A percentile compares a stretch with the other conserved stretches of the same genome.
Evolutionary conservation across 2,888 invertebrate species (phyloP).

Genomic region (Chymomyza amoena): DNA sequence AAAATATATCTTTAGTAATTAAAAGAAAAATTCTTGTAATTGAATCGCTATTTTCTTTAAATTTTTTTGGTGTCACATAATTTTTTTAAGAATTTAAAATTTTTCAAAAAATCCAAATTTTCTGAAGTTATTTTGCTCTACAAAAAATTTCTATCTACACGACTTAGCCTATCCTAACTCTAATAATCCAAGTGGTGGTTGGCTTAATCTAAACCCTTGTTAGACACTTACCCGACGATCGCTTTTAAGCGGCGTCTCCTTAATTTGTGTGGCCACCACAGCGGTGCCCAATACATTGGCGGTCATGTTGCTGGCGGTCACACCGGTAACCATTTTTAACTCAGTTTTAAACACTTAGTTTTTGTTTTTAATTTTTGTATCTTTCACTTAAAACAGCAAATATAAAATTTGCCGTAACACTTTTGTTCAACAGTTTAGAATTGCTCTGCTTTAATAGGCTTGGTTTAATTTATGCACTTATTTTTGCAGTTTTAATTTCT

Average conservation of each 20-base stretch:
- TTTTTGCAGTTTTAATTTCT: constrained; percentile 39
- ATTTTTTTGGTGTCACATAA: too few relatives aligned
- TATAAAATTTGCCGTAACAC: constrained; percentile 45
- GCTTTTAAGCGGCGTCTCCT: constrained; percentile 76
- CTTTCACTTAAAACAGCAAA: constrained; percentile 49
- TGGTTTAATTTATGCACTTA: constrained; percentile 23
- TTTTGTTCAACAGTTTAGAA: constrained; percentile 22
- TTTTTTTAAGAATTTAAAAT: neutral
- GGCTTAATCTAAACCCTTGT: neutral
- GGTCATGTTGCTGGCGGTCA: constrained; percentile 73
- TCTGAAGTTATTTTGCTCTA: neutral
- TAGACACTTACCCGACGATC: constrained; percentile 78
- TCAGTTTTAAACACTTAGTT: constrained; percentile 52
- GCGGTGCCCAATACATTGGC: constrained; percentile 74
- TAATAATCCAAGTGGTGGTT: constrained; percentile 3
- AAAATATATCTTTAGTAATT: too few relatives aligned
- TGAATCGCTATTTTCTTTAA: too few relatives aligned
- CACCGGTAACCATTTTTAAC: constrained; percentile 78
- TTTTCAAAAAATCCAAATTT: neutral
- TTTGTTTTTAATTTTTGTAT: constrained; percentile 28
- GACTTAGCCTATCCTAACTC: too few relatives aligned
- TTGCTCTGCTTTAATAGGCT: constrained; percentile 27
- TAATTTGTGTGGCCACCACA: constrained; percentile 64
- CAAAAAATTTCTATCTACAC: neutral
- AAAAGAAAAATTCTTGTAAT: too few relatives aligned